Base-by-base conservation (phyloP, 2,113 vertebrate genomes). In the Hippocampus mohnikei region DNA sequence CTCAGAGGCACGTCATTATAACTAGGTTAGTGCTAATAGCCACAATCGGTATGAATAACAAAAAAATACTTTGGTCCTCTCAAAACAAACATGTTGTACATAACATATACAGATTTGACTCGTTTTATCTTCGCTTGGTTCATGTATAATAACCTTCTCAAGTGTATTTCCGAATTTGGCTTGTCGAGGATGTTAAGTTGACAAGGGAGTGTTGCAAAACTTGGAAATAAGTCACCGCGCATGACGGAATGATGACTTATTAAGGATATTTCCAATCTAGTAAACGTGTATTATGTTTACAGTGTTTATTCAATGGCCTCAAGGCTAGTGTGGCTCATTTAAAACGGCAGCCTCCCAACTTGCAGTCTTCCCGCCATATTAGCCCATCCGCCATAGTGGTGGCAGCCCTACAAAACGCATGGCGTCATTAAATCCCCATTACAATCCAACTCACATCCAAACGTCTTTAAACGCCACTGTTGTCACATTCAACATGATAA, bases 351-450 rank as follows among this genome's bases (percentile, higher is more conserved):
- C 74, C 66, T 40, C 81, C 66, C 56, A 86, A 85, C 75, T 90
- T 72, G 82, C 42, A 37, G n/a, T 65, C 63, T 91, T 91, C 90
- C 90, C 90, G 90, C 90, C 90, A 91, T 88, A 90, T 90, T 87
- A 76, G 76, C 79, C 61, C 70, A 50, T 62, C 78, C 71, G 69
- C 67, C 23, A 67, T 73, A 50, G 42, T 33, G 61, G 1, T 52
- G 27, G 66, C 66, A 79, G 83, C 66, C 73, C 75, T 77, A 69
- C 67, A 29, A 55, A 76, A 76, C 62, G 16, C 23, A n/a, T 5
- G 27, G 27, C 27, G 0, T 2, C 59, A 15, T 50, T 50, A 69
- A 56, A 42, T 13, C 27, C 8, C 1, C 66, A 73, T 63, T 23
- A 1, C 18, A 69, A 66, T 71, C 7, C 69, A 56, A 41, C 27